phyloP scores from a whole-genome alignment of 2,797 vertebrate genomes.

The Cossypha niveicapilla region DNA sequence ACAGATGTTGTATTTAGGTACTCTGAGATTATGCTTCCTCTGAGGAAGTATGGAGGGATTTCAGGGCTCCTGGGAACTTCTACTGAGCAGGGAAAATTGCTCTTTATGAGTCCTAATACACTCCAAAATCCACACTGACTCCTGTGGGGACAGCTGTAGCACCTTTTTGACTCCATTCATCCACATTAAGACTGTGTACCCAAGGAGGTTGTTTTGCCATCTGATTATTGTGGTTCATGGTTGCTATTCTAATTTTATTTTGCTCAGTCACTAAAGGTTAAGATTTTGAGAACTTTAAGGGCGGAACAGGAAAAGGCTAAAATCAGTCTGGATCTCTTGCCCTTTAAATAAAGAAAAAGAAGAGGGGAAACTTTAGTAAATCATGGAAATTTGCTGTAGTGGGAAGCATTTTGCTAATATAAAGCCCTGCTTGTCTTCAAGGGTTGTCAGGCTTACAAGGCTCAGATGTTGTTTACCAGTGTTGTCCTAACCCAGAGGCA shows the following conservation, averaged over 20 bases:
- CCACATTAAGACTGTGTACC: neutral
- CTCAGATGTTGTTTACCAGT: slow-evolving; percentile 15
- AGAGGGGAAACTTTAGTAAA: neutral
- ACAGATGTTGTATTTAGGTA: neutral
- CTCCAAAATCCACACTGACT: neutral
- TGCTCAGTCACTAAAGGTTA: neutral
- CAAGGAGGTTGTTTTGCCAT: neutral
- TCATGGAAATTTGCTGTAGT: neutral
- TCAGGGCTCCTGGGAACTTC: neutral
- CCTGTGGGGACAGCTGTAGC: neutral
- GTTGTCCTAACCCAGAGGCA: slow-evolving; percentile 2
- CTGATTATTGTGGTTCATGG: neutral
- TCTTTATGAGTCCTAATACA: neutral
- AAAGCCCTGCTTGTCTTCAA: neutral
- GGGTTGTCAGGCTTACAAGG: neutral
- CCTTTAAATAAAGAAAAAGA: neutral
- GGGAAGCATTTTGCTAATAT: neutral
- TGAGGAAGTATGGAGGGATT: neutral
- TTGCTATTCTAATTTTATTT: neutral
- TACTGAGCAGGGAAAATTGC: neutral
- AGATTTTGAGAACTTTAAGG: neutral
- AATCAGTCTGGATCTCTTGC: neutral
- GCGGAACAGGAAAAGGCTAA: neutral
- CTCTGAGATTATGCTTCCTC: neutral
- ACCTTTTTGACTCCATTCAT: neutral